Conservation (phyloP, 1,140 invertebrate genomes). For the Drosophila subobscura region DNA sequence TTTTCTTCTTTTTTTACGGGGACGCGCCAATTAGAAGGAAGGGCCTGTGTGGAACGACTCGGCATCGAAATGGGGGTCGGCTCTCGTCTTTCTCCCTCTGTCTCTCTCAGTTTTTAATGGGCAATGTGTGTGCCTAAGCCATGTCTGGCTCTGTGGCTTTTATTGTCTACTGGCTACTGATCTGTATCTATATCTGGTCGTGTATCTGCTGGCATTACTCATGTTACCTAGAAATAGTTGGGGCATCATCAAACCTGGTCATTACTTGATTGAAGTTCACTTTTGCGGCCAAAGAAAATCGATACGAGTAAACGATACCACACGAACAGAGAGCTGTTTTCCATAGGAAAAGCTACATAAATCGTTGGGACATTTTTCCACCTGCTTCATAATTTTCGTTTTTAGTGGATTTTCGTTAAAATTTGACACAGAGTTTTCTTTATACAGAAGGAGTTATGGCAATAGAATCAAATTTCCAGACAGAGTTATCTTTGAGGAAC, state of each 20-base stretch:
- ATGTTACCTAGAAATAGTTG: constrained; percentile 70
- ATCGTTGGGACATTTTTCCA: constrained; percentile 46
- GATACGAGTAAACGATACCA: constrained; percentile 57
- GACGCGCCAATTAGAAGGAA: constrained; percentile 70
- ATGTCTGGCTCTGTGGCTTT: constrained; percentile 58
- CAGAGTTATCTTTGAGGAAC: not conserved
- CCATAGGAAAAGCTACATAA: constrained; percentile 36
- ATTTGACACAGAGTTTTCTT: constrained; percentile 15
- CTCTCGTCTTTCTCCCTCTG: too few relatives aligned
- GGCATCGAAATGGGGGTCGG: constrained; percentile 8
- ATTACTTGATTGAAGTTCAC: constrained; percentile 79
- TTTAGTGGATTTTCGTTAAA: constrained; percentile 60
- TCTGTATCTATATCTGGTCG: constrained; percentile 63
- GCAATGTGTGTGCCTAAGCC: constrained; percentile 52
- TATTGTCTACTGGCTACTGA: constrained; percentile 74
- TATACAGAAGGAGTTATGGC: constrained; percentile 55
- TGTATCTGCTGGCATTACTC: constrained; percentile 48
- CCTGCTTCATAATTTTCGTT: constrained; percentile 57
- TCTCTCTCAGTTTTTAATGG: constrained; percentile 50
- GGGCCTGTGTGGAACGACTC: constrained; percentile 12
- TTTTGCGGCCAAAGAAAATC: constrained; percentile 68
- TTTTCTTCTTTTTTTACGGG: constrained; percentile 37
- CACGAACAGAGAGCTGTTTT: constrained; percentile 18
- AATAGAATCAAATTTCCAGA: constrained; percentile 50
- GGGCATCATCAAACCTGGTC: constrained; percentile 65